These are phyloP conservation scores for Cebuella pygmaea DNA, from an alignment of 2,797 vertebrate genomes.

Conservation along the genomic window DNA sequence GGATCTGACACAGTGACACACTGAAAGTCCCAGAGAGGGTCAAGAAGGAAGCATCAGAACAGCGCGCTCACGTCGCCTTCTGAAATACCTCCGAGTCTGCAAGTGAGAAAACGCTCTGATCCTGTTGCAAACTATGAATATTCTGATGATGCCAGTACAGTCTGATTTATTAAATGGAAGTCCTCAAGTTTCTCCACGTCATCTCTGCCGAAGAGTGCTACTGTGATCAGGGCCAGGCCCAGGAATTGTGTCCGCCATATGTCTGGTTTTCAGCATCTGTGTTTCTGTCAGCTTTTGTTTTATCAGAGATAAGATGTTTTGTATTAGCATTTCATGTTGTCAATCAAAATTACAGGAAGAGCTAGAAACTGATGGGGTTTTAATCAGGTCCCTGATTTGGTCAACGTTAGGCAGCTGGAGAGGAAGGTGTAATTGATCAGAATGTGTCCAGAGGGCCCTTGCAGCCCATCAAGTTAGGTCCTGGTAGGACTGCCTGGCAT, in stretches of 20 bases:
- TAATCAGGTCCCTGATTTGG: constrained; percentile 10
- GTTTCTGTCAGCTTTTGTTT: constrained; percentile 68
- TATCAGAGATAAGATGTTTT: constrained; percentile 51
- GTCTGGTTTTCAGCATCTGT: constrained; percentile 44
- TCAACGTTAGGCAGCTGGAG: neutral
- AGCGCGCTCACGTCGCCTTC: neutral
- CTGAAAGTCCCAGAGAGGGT: neutral
- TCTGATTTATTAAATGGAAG: constrained; percentile 77
- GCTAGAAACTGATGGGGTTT: constrained; percentile 36
- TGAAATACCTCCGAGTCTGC: neutral
- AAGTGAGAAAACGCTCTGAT: constrained; percentile 57
- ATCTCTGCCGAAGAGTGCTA: constrained; percentile 43
- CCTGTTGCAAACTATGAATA: constrained; percentile 68
- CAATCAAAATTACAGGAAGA: constrained; percentile 59
- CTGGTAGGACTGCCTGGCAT: neutral
- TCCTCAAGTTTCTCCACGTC: constrained; percentile 48
- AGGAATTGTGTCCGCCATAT: neutral
- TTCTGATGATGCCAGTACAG: constrained; percentile 49
- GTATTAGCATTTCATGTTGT: constrained; percentile 58
- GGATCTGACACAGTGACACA: rapidly evolving
- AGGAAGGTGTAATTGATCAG: constrained; percentile 49
- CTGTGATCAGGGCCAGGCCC: neutral
- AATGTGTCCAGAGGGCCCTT: constrained; percentile 13
- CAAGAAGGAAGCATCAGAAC: neutral
- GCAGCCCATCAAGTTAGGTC: neutral